Base-by-base conservation (phyloP, 2,113 vertebrate species). In the Gallinago media region DNA sequence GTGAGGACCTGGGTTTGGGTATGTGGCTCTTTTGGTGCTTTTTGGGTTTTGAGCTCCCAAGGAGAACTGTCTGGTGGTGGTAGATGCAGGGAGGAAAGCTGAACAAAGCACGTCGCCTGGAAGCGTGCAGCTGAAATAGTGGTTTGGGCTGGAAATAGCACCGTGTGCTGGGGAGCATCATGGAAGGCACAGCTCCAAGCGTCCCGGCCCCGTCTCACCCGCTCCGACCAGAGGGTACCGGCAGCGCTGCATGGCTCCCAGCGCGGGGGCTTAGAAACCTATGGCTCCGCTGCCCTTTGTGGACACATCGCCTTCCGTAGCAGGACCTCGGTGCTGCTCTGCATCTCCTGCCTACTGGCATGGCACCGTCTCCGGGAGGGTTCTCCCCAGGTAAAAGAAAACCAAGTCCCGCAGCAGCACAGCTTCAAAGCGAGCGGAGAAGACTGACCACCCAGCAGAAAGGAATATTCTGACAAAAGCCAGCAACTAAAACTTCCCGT, bases 151-250 rank as follows among this genome's bases (percentile, higher is more conserved):
- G 66, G 38, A 65, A 83, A 19, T 34, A 29, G 21, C 22, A 31
- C 16, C 0, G 0, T 47, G 62, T 5, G 15, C 34, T 34, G 2
- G 1, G n/a, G 31, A 70, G 16, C 62, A 31, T 13, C 0, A 0
- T 8, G 7, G 38, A 17, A 81, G 61, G 11, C 42, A 12, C 11
- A 20, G n/a, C 36, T 56, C 38, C 1, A 6, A 26, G 15, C 12
- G 4, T 52, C 22, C 20, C 66, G 61, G 3, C 52, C 23, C 1
- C 1, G 5, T 65, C 20, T 40, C 32, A 56, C 36, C 32, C 2
- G 3, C 55, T 92, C 40, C 4, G 4, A 21, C 26, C n/a, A 61
- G 49, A 32, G 42, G 25, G 9, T 44, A 15, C 50, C 12, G 19
- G 36, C 46, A 81, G 16, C 3, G 2, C 65, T 61, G 75, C 16